These are phyloP conservation scores for Chaenodraco wilsoni DNA, from an alignment of 2,797 vertebrate species.

Conservation along the genomic window DNA sequence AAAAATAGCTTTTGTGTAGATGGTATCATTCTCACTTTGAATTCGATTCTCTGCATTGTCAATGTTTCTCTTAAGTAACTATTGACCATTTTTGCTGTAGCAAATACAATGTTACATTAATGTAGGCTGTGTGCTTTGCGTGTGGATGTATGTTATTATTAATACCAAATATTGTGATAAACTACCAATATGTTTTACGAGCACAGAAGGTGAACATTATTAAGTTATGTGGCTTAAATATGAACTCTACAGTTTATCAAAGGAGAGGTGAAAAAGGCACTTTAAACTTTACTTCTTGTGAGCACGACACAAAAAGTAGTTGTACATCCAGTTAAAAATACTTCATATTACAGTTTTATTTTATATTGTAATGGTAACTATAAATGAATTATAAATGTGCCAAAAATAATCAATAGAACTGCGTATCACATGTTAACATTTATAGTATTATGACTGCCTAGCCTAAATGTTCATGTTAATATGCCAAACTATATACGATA, in stretches of 20 bases:
- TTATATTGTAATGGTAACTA: background rate
- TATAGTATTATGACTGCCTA: slow-evolving; percentile 10
- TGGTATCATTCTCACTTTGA: background rate
- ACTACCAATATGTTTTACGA: background rate
- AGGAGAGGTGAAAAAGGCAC: background rate
- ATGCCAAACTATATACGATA: slow-evolving; percentile 7
- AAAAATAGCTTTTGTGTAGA: slow-evolving; percentile 1
- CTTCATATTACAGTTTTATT: background rate
- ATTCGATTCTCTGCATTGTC: background rate
- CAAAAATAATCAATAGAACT: slow-evolving; percentile 8
- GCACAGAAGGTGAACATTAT: slow-evolving; percentile 1
- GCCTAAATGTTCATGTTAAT: slow-evolving; percentile 2
- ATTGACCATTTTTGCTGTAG: background rate
- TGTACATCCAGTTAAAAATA: background rate
- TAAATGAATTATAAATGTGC: background rate
- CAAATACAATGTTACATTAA: slow-evolving; percentile 14
- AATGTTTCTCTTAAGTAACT: background rate
- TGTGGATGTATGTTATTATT: slow-evolving; percentile 7
- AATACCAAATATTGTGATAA: slow-evolving; percentile 17
- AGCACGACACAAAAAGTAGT: background rate
- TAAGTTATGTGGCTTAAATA: background rate
- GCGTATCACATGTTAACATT: slow-evolving; percentile 4
- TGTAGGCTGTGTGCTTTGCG: background rate
- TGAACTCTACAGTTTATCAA: background rate
- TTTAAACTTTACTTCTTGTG: background rate